A percentile compares a stretch with the other conserved stretches of the same genome.
Conservation (phyloP, 2,888 invertebrate species). For the Dorcus parallelipipedus region DNA sequence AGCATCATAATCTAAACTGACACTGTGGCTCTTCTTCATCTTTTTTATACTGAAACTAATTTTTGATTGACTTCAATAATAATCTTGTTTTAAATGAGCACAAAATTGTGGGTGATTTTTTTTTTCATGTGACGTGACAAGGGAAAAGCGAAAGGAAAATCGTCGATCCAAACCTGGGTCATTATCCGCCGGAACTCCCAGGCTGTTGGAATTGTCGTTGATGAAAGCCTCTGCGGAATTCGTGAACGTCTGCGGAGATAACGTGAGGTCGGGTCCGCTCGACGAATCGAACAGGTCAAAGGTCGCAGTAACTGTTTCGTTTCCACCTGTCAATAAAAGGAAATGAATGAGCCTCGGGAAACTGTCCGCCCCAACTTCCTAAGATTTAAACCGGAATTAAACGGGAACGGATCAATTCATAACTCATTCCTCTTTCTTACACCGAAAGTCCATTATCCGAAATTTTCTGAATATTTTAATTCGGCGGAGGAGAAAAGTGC, state of each 20-base stretch:
- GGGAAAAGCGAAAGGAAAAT: too few relatives aligned
- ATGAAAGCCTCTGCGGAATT: conserved; percentile 62
- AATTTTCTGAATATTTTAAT: conserved; percentile 39
- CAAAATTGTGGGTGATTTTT: background rate
- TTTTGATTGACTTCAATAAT: background rate
- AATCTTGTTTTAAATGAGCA: background rate
- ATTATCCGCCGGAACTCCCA: conserved; percentile 58
- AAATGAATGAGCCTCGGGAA: background rate
- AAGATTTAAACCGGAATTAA: too few relatives aligned
- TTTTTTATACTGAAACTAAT: background rate
- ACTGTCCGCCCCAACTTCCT: background rate
- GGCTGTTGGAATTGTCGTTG: conserved; percentile 63
- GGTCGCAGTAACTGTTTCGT: conserved; percentile 45
- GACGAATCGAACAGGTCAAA: conserved; percentile 61
- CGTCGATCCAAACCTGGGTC: conserved; percentile 53
- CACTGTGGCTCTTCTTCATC: too few relatives aligned
- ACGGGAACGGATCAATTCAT: too few relatives aligned
- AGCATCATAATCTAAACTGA: too few relatives aligned
- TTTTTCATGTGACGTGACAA: background rate
- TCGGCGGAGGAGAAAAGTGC: conserved; percentile 34
- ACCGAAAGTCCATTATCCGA: conserved; percentile 35
- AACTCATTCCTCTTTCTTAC: conserved; percentile 23
- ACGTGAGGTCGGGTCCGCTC: conserved; percentile 59
- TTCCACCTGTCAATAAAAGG: conserved; percentile 36
- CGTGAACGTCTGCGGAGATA: conserved; percentile 62